These are phyloP conservation scores for Diloba caeruleocephala DNA, from an alignment of 2,888 invertebrate species.

Conservation along the genomic window DNA sequence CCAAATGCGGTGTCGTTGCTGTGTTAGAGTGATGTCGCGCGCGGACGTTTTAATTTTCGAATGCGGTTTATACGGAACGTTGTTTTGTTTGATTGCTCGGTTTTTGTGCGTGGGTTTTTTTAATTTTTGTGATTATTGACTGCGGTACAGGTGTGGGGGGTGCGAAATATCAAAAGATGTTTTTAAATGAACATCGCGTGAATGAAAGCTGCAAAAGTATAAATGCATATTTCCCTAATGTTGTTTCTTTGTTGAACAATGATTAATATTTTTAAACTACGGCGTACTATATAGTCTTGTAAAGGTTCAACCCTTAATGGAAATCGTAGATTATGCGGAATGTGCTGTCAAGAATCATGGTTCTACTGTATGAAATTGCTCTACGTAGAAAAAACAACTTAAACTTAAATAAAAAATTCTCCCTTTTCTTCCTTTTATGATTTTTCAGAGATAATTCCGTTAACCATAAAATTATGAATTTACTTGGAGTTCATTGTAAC, in stretches of 20 bases:
- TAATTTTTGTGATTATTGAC: slow-evolving; percentile 49
- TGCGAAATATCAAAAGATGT: slow-evolving; percentile 45
- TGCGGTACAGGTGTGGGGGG: slow-evolving; percentile 43
- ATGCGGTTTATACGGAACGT: slow-evolving; percentile 83
- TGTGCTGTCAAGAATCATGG: no score
- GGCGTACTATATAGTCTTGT: no score
- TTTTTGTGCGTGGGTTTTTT: slow-evolving; percentile 54
- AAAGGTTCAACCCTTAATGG: no score
- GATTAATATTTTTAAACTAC: background rate
- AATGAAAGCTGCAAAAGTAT: slow-evolving; percentile 12
- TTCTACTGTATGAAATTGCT: no score
- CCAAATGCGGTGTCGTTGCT: slow-evolving; percentile 76
- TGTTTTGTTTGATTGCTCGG: slow-evolving; percentile 75
- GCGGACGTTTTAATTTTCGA: slow-evolving; percentile 86
- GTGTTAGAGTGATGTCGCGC: slow-evolving; percentile 74
- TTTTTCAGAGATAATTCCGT: no score
- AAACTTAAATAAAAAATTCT: no score
- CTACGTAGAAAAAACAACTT: no score
- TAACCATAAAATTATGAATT: slow-evolving; percentile 1
- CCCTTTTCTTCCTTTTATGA: no score
- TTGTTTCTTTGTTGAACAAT: background rate
- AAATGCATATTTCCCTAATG: slow-evolving; percentile 21
- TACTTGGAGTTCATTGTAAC: slow-evolving; percentile 13
- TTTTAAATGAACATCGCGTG: slow-evolving; percentile 46
- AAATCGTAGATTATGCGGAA: no score